Percentiles rank a stretch among this genome's conserved stretches.
These are phyloP conservation scores for Phenganax marumi DNA, from an alignment of 92 coral and sea anemone genomes.

Conservation along the genomic window DNA sequence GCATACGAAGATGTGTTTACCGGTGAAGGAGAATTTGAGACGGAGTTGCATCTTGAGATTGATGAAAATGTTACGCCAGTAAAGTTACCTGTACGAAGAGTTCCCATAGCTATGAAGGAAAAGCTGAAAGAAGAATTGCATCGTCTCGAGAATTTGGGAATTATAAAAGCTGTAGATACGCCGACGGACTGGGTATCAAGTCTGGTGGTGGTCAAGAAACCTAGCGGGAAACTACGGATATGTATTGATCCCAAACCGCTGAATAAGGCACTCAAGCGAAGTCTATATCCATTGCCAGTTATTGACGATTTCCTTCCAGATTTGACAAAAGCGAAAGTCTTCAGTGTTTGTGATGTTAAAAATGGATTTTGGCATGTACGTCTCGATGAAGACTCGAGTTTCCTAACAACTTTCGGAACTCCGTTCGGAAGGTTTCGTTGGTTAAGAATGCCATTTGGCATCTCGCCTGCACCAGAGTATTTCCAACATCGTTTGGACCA, in stretches of 20 bases:
- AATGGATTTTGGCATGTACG: constrained; percentile 6
- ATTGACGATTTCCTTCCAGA: background rate
- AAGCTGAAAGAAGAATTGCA: constrained; percentile 35
- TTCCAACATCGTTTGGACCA: background rate
- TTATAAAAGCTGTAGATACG: constrained; percentile 39
- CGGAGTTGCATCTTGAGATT: constrained; percentile 4
- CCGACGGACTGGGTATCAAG: constrained; percentile 55
- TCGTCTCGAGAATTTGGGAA: constrained; percentile 20
- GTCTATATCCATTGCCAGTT: background rate
- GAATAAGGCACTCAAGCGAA: constrained; percentile 4
- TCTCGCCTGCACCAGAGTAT: background rate
- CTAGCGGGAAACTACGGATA: background rate
- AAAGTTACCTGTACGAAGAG: constrained; percentile 18
- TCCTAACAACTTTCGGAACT: no score
- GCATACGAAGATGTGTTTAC: constrained; percentile 4
- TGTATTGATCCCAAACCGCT: constrained; percentile 6
- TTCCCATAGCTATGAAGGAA: constrained; percentile 10
- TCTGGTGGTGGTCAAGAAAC: constrained; percentile 23
- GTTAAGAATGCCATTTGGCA: constrained; percentile 2
- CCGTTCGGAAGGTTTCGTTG: no score
- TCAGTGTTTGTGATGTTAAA: background rate
- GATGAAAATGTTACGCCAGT: constrained; percentile 9
- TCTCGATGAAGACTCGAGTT: background rate
- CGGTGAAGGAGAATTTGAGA: constrained; percentile 9
- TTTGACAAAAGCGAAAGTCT: background rate